Base-by-base conservation (phyloP, 2,888 invertebrate species). In the Acronicta aceris region DNA sequence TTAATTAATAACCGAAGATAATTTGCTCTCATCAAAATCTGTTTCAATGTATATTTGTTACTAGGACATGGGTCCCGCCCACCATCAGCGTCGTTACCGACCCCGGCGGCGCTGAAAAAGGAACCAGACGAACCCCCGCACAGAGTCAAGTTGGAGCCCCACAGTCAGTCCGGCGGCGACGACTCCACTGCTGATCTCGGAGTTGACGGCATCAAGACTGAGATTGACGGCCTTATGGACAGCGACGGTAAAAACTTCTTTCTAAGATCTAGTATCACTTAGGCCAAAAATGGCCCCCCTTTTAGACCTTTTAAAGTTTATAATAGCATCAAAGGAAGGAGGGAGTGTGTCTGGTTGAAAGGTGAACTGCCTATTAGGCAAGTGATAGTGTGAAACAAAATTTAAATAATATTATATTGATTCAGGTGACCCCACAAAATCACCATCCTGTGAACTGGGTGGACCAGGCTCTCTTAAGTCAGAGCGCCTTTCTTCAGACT, bases 141-240 rank as follows among this genome's bases (percentile, higher is more conserved):
- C 83, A 85, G 94, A 77, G 94, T 94, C 64, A 94, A 94, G 73
- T 89, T 94, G 89, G 94, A 94, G 71, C 93, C 94, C 15, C 93
- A 93, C 82, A 89, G 87, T 57, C 92, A 92, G 74, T 80, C 88
- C 15, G 88, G 87, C 21, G 86, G 82, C 36, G 94, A 94, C 43
- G 95, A 94, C 78, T 83, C 87, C 13, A 79, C 83, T 41, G 88
- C 86, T 5, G 93, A 94, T 61, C 83, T 94, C 10, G 94, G 90
- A 42, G 95, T 94, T 2, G 95, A 95, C 84, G 93, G 92, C 66
- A 95, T 95, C 81, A 95, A 95, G 87, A 95, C 95, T 58, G 95
- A 95, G 78, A 95, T 95, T 63, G 95, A 95, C 81, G 94, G 94
- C 58, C 94, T 95, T 74, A 95, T 95, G 93, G 95, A 95, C 61